Conservation (phyloP, 2,113 vertebrate genomes). For the Corythornis madagascariensis region DNA sequence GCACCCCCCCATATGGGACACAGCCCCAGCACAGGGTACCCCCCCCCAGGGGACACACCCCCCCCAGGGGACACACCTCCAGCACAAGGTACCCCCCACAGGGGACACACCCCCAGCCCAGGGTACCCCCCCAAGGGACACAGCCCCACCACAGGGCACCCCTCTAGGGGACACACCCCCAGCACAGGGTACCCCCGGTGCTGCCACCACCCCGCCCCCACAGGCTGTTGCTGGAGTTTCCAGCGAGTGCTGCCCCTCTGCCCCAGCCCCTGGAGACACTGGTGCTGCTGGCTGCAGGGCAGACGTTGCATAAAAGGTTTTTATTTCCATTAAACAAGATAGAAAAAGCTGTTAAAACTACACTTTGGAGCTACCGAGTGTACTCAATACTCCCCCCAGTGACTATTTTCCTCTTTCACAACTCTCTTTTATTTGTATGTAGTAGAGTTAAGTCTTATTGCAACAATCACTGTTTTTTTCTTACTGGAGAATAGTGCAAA, state of each 20-base stretch:
- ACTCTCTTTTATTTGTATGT: background rate
- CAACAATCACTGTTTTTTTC: constrained; percentile 17
- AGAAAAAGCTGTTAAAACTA: constrained; percentile 60
- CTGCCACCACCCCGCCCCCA: too few relatives aligned
- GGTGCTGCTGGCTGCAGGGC: constrained; percentile 7
- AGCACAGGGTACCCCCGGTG: too few relatives aligned
- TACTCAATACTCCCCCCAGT: background rate
- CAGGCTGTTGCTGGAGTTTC: background rate
- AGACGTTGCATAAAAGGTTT: background rate
- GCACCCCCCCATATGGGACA: too few relatives aligned
- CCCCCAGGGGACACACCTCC: too few relatives aligned
- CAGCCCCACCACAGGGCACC: too few relatives aligned
- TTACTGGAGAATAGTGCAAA: constrained; percentile 65
- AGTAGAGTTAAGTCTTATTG: constrained; percentile 6
- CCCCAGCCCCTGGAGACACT: background rate
- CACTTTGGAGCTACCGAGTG: constrained; percentile 20
- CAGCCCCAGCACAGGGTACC: too few relatives aligned
- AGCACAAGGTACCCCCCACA: too few relatives aligned
- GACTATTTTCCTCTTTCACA: background rate
- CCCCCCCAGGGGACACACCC: too few relatives aligned
- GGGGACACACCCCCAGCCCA: too few relatives aligned
- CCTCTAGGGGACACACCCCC: too few relatives aligned
- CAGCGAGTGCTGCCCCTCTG: constrained; percentile 28
- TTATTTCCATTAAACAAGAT: constrained; percentile 38
- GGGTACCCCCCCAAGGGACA: too few relatives aligned